Conservation (phyloP, 1,140 invertebrate species). For the Galleria mellonella region DNA sequence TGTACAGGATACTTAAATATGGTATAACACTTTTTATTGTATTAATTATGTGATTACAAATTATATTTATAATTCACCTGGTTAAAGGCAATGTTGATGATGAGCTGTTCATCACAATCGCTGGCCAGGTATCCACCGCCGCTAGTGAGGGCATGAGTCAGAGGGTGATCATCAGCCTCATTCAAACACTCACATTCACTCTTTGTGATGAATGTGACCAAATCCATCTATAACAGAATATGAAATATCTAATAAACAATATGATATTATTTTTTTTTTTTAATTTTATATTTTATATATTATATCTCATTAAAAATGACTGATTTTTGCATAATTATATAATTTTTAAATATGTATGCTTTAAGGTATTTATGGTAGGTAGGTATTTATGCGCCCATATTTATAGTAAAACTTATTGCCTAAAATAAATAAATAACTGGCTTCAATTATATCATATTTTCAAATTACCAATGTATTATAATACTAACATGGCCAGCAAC, state of each 20-base stretch:
- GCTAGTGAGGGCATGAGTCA: conserved; percentile 83
- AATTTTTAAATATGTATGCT: no score
- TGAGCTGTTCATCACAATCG: conserved; percentile 96
- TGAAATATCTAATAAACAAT: conserved; percentile 6
- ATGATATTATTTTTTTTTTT: background rate
- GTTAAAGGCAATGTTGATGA: conserved; percentile 93
- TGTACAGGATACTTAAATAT: no score
- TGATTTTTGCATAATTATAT: no score
- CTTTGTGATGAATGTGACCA: conserved; percentile 90
- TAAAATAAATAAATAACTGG: no score
- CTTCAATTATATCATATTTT: no score
- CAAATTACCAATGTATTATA: background rate
- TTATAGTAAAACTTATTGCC: no score
- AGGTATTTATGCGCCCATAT: no score
- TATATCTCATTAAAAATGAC: no score
- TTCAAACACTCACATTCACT: conserved; percentile 97
- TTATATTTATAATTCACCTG: conserved; percentile 78
- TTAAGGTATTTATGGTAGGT: no score
- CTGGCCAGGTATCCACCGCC: conserved; percentile 89
- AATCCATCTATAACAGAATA: conserved; percentile 85
- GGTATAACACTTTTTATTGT: no score
- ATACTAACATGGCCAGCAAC: conserved; percentile 86
- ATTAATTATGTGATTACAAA: background rate
- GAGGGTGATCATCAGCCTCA: conserved; percentile 94
- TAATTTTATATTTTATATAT: no score